Evolutionary conservation across 2,113 vertebrate species (phyloP).

Genomic region (Deroptyus accipitrinus): DNA sequence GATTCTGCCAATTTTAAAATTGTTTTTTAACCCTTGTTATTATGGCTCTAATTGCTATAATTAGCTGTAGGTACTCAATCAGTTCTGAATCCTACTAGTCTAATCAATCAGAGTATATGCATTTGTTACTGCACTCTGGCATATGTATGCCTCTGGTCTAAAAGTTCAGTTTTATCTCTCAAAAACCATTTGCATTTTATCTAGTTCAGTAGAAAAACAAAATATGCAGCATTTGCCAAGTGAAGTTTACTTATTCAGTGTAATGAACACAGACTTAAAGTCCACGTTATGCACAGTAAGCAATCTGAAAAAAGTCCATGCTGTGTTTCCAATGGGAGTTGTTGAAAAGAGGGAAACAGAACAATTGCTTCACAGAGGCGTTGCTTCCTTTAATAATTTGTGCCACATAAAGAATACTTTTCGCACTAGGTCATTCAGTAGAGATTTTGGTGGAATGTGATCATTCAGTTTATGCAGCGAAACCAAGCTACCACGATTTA

Average conservation of each 20-base stretch:
- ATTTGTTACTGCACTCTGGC: not conserved
- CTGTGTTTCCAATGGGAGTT: not conserved
- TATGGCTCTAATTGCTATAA: not conserved
- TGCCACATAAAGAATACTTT: conserved; percentile 59
- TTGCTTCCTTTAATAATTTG: conserved; percentile 50
- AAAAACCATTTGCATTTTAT: not conserved
- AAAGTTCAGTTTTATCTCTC: not conserved
- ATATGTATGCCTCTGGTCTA: not conserved
- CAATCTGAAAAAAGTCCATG: not conserved
- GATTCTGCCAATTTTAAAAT: not conserved
- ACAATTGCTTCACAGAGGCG: conserved; percentile 36
- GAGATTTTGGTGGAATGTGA: conserved; percentile 24
- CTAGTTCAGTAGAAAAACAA: not conserved
- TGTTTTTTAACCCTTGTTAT: not conserved
- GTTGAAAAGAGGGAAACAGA: conserved; percentile 32
- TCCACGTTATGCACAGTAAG: not conserved
- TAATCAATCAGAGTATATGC: not conserved
- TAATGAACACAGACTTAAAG: not conserved
- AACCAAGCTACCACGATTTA: conserved; percentile 8
- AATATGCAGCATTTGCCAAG: accelerated
- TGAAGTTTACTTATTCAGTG: not conserved
- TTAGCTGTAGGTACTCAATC: not conserved
- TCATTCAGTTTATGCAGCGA: conserved; percentile 56
- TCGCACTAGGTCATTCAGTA: conserved; percentile 30
- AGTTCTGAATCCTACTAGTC: not conserved